A percentile compares a stretch with the other conserved stretches of the same genome.
Evolutionary conservation across 2,888 invertebrate species (phyloP).

Genomic region (Acanthosepion lycidas): DNA sequence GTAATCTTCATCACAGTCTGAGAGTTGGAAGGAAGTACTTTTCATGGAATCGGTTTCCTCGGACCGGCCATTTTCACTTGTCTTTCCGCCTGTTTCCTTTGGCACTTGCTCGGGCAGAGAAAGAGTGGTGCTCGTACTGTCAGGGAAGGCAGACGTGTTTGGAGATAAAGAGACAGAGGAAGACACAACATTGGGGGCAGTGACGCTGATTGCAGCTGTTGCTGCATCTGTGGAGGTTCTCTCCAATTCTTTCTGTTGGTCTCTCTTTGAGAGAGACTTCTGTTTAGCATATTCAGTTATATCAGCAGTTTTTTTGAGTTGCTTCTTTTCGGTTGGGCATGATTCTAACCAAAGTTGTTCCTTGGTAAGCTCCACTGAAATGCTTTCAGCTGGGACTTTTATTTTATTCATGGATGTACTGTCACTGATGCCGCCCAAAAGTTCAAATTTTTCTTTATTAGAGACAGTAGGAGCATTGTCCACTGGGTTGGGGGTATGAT

Average conservation of each 20-base stretch:
- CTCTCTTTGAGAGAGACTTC: not conserved
- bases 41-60: not conserved
- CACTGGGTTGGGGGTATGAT: not conserved
- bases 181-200: not conserved
- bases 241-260: not conserved
- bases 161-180: not conserved
- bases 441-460: not conserved
- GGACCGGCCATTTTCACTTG: not conserved
- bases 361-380: not conserved
- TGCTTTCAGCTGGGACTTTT: not conserved
- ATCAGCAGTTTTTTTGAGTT: not conserved
- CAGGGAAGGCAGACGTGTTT: not conserved
- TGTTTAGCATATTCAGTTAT: not conserved
- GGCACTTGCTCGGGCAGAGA: not conserved
- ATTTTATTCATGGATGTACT: not conserved
- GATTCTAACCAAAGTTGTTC: not conserved
- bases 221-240: not conserved
- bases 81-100: not conserved
- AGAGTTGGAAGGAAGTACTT: constrained; percentile 39
- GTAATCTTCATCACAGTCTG: constrained; percentile 42
- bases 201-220: not conserved
- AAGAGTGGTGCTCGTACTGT: not conserved
- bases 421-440: not conserved
- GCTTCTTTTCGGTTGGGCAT: not conserved
- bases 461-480: not conserved